Evolutionary conservation across 2,888 invertebrate genomes (phyloP).

Genomic region (Helleia helle): DNA sequence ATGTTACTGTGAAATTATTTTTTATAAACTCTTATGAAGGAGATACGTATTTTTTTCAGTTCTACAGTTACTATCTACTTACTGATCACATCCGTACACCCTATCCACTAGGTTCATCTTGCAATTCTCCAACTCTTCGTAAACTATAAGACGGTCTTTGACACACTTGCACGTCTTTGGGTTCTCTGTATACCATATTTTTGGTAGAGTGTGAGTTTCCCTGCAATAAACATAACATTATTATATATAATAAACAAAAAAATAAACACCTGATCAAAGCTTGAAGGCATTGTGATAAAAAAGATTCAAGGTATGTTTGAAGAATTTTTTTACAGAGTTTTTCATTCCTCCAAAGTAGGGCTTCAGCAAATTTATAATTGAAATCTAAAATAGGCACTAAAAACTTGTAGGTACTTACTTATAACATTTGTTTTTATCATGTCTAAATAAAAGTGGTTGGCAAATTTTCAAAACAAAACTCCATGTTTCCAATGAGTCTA

Average conservation of each 20-base stretch:
- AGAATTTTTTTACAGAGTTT: no score
- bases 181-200: constrained; percentile 53
- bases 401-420: no score
- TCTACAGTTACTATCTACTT: constrained; percentile 26
- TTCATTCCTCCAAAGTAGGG: no score
- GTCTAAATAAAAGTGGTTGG: constrained; percentile 58
- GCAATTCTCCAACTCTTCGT: constrained; percentile 51
- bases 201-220: constrained; percentile 42
- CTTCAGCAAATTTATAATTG: no score
- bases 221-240: constrained; percentile 26
- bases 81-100: constrained; percentile 56
- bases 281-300: no score
- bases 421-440: constrained; percentile 59
- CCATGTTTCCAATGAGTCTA: constrained; percentile 59
- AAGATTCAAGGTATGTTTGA: no score
- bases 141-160: constrained; percentile 50
- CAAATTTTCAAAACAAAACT: constrained; percentile 62
- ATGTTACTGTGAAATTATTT: no score
- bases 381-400: no score
- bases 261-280: no score
- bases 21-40: no score
- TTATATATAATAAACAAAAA: no score
- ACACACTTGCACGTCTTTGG: constrained; percentile 57
- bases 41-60: no score
- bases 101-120: constrained; percentile 54